phyloP scores from a whole-genome alignment of 2,888 invertebrate species.

The Stenodema calcarata region DNA sequence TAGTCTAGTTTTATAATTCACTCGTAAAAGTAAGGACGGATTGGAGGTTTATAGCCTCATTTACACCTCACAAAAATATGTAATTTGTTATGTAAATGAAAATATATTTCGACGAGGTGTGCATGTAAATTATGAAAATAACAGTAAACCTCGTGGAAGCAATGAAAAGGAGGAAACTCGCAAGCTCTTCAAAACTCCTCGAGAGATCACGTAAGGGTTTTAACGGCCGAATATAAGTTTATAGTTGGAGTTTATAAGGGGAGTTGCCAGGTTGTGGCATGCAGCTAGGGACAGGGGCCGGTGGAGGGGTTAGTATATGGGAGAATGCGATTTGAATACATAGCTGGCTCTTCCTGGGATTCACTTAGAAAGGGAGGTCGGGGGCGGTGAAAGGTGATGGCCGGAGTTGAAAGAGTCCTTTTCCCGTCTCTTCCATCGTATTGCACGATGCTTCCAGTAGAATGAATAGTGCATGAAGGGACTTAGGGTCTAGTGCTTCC shows the following conservation, averaged over 20 bases:
- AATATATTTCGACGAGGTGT: too few relatives aligned
- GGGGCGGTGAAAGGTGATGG: not conserved
- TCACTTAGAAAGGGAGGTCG: not conserved
- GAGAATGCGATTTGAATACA: slow-evolving; percentile 2
- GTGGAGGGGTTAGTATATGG: not conserved
- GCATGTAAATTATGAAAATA: not conserved
- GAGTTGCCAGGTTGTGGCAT: not conserved
- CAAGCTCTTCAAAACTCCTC: not conserved
- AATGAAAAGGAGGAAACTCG: not conserved
- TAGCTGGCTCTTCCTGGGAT: not conserved
- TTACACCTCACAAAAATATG: too few relatives aligned
- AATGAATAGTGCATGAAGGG: slow-evolving; percentile 2
- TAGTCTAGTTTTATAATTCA: too few relatives aligned
- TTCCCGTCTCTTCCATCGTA: not conserved
- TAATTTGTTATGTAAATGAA: too few relatives aligned
- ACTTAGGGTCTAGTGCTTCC: not conserved
- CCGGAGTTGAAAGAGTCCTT: not conserved
- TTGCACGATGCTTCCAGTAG: not conserved
- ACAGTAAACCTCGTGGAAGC: not conserved
- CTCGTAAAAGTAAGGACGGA: too few relatives aligned
- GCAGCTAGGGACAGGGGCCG: not conserved
- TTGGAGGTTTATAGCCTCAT: too few relatives aligned
- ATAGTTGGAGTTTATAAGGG: not conserved
- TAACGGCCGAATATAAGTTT: not conserved
- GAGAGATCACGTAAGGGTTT: not conserved